A percentile compares a stretch with the other conserved stretches of the same genome.
Evolutionary conservation across 2,888 invertebrate genomes (phyloP).

Genomic region (Drosophila planitibia): DNA sequence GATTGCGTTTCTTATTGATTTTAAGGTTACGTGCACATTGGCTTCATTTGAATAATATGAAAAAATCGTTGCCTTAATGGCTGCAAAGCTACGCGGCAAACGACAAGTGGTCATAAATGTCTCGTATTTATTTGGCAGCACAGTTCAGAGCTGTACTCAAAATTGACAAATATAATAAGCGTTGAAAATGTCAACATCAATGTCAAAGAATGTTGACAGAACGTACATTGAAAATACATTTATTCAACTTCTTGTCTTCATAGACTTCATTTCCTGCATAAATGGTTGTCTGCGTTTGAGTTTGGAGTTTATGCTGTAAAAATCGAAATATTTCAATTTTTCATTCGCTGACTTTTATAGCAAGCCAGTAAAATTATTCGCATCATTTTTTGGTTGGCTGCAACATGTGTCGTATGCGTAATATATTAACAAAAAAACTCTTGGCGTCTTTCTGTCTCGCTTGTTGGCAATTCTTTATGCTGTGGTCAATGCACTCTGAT

Average conservation of each 20-base stretch:
- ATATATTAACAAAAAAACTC: constrained; percentile 29
- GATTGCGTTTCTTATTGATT: neutral
- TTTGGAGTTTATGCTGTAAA: neutral
- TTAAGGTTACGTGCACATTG: neutral
- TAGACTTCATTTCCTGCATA: neutral
- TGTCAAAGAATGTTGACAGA: neutral
- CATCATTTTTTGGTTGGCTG: constrained; percentile 46
- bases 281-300: neutral
- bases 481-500: constrained; percentile 59
- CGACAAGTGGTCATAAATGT: neutral
- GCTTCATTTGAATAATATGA: neutral
- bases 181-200: neutral
- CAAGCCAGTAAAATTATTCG: constrained; percentile 40
- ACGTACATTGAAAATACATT: neutral
- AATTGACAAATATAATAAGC: neutral
- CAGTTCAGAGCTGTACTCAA: neutral
- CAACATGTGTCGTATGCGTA: constrained; percentile 58
- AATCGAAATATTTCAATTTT: neutral
- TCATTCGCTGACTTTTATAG: neutral
- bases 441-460: neutral
- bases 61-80: neutral
- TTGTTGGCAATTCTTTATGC: neutral
- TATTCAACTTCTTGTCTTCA: neutral
- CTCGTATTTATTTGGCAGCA: neutral
- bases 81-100: neutral